Evolutionary conservation across 2,797 vertebrate genomes (phyloP).

Genomic region (Sternarchorhynchus goeldii): DNA sequence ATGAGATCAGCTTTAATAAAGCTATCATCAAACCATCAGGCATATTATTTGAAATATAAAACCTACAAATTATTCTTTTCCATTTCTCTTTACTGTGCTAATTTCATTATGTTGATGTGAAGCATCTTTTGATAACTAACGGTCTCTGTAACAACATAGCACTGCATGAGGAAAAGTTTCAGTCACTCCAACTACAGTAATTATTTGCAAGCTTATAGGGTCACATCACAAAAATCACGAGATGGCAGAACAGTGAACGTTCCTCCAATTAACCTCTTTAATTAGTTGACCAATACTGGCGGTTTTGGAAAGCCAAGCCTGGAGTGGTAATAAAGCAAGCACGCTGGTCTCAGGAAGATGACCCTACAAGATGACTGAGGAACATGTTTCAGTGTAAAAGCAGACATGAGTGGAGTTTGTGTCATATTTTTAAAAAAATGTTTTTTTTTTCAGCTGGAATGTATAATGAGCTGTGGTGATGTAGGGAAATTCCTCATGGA

Average conservation of each 20-base stretch:
- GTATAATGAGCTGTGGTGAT: slow-evolving; percentile 50
- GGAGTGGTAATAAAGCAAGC: background rate
- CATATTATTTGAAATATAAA: slow-evolving; percentile 10
- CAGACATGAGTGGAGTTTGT: slow-evolving; percentile 16
- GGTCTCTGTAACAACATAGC: background rate
- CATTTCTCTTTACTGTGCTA: slow-evolving; percentile 17
- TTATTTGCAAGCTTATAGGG: background rate
- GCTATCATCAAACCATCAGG: background rate
- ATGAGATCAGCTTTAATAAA: slow-evolving; percentile 33
- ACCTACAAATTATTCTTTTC: slow-evolving; percentile 21
- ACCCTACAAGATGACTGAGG: background rate
- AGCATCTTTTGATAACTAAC: slow-evolving; percentile 1
- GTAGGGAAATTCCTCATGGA: slow-evolving; percentile 56
- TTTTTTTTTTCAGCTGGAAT: slow-evolving; percentile 21
- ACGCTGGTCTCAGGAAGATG: background rate
- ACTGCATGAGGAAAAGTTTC: slow-evolving; percentile 1
- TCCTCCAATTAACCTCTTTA: background rate
- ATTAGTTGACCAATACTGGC: background rate
- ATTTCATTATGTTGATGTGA: slow-evolving; percentile 19
- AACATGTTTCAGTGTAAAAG: background rate
- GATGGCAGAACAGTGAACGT: background rate
- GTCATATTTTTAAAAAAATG: slow-evolving; percentile 22
- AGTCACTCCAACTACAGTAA: background rate
- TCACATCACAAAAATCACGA: background rate
- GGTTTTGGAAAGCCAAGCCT: background rate